These are phyloP conservation scores for Dugesia japonica DNA, from an alignment of 2,888 invertebrate genomes.

Conservation along the genomic window DNA sequence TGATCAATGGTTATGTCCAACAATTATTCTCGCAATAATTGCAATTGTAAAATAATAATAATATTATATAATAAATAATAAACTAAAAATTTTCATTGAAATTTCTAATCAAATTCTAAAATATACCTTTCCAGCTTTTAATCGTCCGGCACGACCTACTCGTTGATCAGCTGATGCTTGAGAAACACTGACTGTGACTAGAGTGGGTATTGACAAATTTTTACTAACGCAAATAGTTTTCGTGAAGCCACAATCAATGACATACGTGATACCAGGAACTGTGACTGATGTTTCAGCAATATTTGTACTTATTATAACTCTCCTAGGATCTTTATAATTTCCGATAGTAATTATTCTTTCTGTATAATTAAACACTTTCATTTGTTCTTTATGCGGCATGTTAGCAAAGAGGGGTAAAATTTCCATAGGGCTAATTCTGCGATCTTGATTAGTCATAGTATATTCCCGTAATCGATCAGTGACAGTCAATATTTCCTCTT, in stretches of 20 bases:
- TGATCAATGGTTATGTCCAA: too few species aligned
- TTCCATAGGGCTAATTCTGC: background rate
- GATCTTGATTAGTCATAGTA: conserved; percentile 13
- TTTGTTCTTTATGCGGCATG: conserved; percentile 56
- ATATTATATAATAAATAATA: too few species aligned
- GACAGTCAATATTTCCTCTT: background rate
- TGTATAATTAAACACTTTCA: background rate
- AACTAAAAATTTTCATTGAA: too few species aligned
- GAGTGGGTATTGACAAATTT: conserved; percentile 56
- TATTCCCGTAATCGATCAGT: background rate
- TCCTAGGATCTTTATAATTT: conserved; percentile 50
- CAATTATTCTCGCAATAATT: too few species aligned
- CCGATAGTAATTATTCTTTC: background rate
- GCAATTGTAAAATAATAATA: too few species aligned
- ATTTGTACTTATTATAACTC: conserved; percentile 74
- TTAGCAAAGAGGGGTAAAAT: conserved; percentile 52
- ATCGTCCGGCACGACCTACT: conserved; percentile 76
- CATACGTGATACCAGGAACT: conserved; percentile 71
- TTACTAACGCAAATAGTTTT: conserved; percentile 77
- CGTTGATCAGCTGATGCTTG: conserved; percentile 75
- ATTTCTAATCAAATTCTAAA: too few species aligned
- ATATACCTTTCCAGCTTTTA: conserved; percentile 58
- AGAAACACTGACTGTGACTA: conserved; percentile 67
- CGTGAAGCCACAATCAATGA: conserved; percentile 54
- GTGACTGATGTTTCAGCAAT: conserved; percentile 92